A percentile compares a stretch with the other conserved stretches of the same genome.
phyloP scores from a whole-genome alignment of 2,113 vertebrate genomes.

The Sula dactylatra region DNA sequence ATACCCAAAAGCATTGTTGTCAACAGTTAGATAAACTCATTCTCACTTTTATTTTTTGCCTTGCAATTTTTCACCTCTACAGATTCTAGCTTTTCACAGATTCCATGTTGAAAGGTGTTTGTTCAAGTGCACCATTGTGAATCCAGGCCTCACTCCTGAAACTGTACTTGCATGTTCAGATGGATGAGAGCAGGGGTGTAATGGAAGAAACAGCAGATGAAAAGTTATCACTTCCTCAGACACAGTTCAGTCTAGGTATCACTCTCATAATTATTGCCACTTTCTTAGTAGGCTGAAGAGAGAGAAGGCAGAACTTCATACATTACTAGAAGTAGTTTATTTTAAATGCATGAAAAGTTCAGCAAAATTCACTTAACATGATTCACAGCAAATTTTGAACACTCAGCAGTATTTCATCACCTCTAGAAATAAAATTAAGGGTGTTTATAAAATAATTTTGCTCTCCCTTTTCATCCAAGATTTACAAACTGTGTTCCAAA shows the following conservation, averaged over 20 bases:
- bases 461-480: conserved; percentile 1
- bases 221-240: not conserved
- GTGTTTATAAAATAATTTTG: not conserved
- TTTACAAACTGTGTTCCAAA: not conserved
- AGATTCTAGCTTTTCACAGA: not conserved
- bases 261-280: not conserved
- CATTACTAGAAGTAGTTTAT: not conserved
- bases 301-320: conserved; percentile 3
- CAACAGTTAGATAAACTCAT: not conserved
- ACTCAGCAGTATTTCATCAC: conserved; percentile 18
- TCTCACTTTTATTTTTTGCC: not conserved
- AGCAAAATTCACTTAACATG: not conserved
- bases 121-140: conserved; percentile 8
- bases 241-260: not conserved
- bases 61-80: not conserved
- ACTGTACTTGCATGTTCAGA: not conserved
- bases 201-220: not conserved
- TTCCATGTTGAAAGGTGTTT: not conserved
- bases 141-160: conserved; percentile 7
- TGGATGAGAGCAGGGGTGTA: not conserved
- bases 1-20: conserved; percentile 22
- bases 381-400: not conserved
- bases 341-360: conserved; percentile 20
- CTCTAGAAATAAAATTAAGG: conserved; percentile 26
- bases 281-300: not conserved